These are phyloP conservation scores for Pasiphila rectangulata DNA, from an alignment of 2,888 invertebrate species.

Conservation along the genomic window DNA sequence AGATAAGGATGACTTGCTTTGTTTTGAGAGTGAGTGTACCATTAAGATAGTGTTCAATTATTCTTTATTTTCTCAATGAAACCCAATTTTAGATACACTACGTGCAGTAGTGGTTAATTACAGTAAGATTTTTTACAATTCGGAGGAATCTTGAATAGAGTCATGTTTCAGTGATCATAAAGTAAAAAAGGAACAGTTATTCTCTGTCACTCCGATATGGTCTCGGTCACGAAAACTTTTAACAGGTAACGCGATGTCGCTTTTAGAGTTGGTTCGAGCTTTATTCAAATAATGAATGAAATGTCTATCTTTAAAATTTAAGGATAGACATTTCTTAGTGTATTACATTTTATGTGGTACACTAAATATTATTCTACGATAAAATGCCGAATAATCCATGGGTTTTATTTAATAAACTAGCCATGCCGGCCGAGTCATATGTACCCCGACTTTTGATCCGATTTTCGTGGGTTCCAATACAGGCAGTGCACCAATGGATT, in stretches of 20 bases:
- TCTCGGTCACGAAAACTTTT: slow-evolving; percentile 2
- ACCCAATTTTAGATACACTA: neutral
- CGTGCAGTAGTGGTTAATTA: slow-evolving; percentile 7
- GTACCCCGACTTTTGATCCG: no score
- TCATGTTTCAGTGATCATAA: neutral
- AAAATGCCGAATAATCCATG: no score
- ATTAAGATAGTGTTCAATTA: slow-evolving; percentile 15
- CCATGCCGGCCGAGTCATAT: no score
- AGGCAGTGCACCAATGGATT: no score
- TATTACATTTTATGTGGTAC: no score
- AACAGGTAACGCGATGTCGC: neutral
- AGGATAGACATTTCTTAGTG: no score
- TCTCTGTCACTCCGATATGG: neutral
- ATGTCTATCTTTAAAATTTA: no score
- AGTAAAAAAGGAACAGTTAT: neutral
- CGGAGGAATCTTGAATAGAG: neutral
- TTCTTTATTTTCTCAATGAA: slow-evolving; percentile 8
- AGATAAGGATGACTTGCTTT: slow-evolving; percentile 56
- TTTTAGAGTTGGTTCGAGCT: neutral
- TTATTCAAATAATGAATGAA: no score
- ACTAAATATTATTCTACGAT: no score
- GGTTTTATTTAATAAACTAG: no score
- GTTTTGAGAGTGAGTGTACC: slow-evolving; percentile 54
- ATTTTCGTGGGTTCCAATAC: no score
- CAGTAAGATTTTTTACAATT: neutral